Conservation (phyloP, 1,140 invertebrate genomes). For the Euwallacea fornicatus region DNA sequence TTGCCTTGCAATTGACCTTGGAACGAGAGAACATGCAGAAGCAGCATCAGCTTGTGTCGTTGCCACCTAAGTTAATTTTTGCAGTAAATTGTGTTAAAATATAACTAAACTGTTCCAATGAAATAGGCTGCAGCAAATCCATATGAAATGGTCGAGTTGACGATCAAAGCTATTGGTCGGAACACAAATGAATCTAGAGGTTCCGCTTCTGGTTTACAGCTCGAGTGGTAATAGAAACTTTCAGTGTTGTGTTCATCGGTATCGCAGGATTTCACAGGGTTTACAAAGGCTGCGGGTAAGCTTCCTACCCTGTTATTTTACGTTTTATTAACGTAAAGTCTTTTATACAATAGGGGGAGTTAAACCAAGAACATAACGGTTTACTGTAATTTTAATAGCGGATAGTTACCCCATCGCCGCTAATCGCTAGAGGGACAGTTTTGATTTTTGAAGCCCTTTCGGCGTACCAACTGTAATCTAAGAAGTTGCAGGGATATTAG, state of each 20-base stretch:
- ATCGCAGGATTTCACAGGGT: slow-evolving; percentile 13
- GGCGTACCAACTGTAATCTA: slow-evolving; percentile 4
- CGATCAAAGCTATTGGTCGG: slow-evolving; percentile 20
- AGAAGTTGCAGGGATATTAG: no score
- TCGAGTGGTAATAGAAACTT: slow-evolving; percentile 8
- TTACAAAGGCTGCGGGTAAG: neutral
- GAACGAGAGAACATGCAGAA: slow-evolving; percentile 30
- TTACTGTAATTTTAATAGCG: slow-evolving; percentile 37
- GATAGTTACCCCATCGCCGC: slow-evolving; percentile 25
- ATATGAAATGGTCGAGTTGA: slow-evolving; percentile 21
- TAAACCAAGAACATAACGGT: slow-evolving; percentile 25
- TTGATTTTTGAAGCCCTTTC: slow-evolving; percentile 20
- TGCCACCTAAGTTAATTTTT: slow-evolving; percentile 8
- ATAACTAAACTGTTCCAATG: slow-evolving; percentile 7
- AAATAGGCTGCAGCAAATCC: slow-evolving; percentile 29
- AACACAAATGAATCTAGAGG: slow-evolving; percentile 8
- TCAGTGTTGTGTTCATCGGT: slow-evolving; percentile 13
- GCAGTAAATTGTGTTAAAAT: neutral
- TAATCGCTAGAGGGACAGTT: neutral
- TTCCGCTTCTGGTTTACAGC: slow-evolving; percentile 11
- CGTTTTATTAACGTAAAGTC: neutral
- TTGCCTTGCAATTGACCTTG: slow-evolving; percentile 25
- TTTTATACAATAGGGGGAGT: neutral
- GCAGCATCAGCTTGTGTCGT: slow-evolving; percentile 22
- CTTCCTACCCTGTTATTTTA: neutral